Conservation (phyloP, 1,140 invertebrate species). For the Drosophila triauraria region DNA sequence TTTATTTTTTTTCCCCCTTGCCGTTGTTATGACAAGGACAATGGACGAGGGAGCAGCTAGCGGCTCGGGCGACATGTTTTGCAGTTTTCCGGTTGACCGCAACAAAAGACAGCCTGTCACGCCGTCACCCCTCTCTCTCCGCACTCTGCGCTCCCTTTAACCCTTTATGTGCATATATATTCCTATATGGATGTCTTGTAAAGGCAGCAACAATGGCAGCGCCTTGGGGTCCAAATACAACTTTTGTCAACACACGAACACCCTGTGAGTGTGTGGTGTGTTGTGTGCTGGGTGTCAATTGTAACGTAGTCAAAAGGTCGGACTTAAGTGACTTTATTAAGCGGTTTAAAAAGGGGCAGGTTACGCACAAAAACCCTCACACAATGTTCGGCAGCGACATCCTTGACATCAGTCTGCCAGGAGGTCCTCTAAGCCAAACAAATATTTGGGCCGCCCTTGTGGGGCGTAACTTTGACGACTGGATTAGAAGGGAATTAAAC, state of each 20-base stretch:
- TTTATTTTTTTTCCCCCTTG: conserved; percentile 36
- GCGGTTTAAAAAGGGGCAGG: conserved; percentile 81
- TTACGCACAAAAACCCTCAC: conserved; percentile 33
- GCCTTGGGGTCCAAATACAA: conserved; percentile 66
- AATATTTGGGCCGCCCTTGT: conserved; percentile 23
- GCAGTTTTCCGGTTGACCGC: conserved; percentile 85
- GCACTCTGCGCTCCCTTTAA: neutral
- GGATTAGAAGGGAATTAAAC: conserved; percentile 57
- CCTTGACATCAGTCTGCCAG: conserved; percentile 31
- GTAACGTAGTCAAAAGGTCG: conserved; percentile 80
- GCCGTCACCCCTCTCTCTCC: conserved; percentile 37
- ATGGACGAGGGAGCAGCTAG: conserved; percentile 52
- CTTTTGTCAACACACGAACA: conserved; percentile 71
- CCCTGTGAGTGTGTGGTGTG: conserved; percentile 11
- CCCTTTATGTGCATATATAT: conserved; percentile 11
- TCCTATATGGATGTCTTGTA: conserved; percentile 53
- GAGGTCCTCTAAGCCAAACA: conserved; percentile 21
- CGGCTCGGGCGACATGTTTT: conserved; percentile 78
- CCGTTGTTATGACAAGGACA: conserved; percentile 67
- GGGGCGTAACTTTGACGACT: conserved; percentile 25
- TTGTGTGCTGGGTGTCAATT: conserved; percentile 74
- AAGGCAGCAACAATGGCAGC: conserved; percentile 71
- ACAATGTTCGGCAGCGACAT: neutral
- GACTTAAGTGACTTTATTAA: conserved; percentile 84
- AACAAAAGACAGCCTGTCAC: conserved; percentile 85